A percentile compares a stretch with the other conserved stretches of the same genome.
These are phyloP conservation scores for Leucoraja erinaceus DNA, from an alignment of 2,113 vertebrate species.

Conservation along the genomic window DNA sequence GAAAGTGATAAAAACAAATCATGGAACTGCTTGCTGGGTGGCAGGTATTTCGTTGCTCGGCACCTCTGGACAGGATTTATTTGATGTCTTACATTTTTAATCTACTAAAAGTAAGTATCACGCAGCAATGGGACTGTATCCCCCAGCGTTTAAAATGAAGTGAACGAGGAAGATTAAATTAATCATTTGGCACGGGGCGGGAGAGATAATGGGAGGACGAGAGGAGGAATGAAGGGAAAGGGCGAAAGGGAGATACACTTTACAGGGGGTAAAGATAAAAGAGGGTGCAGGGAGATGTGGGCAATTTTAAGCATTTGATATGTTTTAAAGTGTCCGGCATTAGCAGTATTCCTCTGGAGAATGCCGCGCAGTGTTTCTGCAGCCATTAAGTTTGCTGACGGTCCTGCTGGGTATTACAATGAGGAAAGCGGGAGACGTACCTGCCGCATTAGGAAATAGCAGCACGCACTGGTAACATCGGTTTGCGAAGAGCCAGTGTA, in stretches of 20 bases:
- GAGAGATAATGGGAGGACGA: too few species aligned
- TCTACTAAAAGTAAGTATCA: neutral
- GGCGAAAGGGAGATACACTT: too few species aligned
- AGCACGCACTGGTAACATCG: neutral
- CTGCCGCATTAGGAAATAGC: neutral
- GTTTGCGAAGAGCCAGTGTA: neutral
- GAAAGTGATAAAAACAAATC: conserved; percentile 3
- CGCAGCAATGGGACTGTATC: neutral
- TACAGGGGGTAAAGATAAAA: too few species aligned
- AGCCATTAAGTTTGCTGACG: too few species aligned
- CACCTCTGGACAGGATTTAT: neutral
- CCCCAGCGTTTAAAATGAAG: neutral
- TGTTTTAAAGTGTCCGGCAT: neutral
- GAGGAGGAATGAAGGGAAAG: too few species aligned
- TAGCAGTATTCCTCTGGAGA: neutral
- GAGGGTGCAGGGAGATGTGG: neutral
- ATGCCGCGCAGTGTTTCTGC: neutral
- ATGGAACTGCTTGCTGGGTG: too few species aligned
- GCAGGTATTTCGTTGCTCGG: neutral
- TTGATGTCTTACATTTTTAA: neutral
- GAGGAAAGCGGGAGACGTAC: neutral
- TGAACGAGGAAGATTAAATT: neutral
- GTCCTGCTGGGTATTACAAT: neutral
- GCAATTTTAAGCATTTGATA: neutral
- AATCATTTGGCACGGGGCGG: neutral